Evolutionary conservation across 2,888 invertebrate species (phyloP), one percentile per base, ranked within the genome.

Genomic region (Trypoxylon attenuatum): DNA sequence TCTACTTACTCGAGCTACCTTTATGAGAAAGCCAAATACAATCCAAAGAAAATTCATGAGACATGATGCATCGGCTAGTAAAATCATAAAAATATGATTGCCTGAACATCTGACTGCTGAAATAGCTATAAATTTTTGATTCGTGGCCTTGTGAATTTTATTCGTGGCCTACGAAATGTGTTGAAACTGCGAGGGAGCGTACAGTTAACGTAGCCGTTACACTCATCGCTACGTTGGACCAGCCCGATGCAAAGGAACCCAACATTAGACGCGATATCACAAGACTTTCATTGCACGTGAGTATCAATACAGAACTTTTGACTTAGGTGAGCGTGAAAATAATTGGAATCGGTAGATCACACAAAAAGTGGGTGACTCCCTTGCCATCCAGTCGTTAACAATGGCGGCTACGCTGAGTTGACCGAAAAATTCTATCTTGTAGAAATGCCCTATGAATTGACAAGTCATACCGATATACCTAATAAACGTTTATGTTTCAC

Each of bases 41-140:
- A 81, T 83, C 80, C 89, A 89, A 87, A 89, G 89, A 88, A 89
- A 88, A 90, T 89, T 88, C 87, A 90, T 90, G 90, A 89, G 88
- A 87, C 84, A 90, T 90, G 90, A 89, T 87, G 89, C 89, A 88
- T 89, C 89, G 88, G 89, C 89, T 88, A 87, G 87, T 81, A 89
- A 88, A 89, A 89, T 86, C 88, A 89, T 89, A 88, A 88, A 89
- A 90, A 89, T 89, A 90, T 88, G 88, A 88, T 84, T 87, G 84
- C 81, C 71, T 76, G 75, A 80, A 68, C 54, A 65, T 71, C 71
- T 56, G 55, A 70, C 65, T 60, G 69, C 72, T 56, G 62, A 72
- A 29, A 61, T 64, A 72, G 68, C 72, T 49, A 66, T 69, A 41
- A 50, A 77, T 77, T 69, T n/a, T 76, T 65, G 53, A 52, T 62